These are phyloP conservation scores for Taenioides sp. DNA, from an alignment of 2,797 vertebrate species.

Conservation along the genomic window DNA sequence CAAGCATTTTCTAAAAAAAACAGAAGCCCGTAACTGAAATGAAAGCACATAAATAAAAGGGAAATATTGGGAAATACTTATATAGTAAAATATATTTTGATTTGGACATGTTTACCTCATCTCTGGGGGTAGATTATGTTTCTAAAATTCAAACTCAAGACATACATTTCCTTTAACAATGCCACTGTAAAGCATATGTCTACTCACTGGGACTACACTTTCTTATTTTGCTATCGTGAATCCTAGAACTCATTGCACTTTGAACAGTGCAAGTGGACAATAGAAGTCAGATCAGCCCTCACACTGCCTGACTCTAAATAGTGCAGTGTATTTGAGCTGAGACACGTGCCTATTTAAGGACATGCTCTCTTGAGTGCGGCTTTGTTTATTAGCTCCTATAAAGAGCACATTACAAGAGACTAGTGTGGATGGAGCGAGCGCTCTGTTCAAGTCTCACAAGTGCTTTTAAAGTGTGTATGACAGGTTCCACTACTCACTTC, in stretches of 20 bases:
- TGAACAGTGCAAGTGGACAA: not conserved
- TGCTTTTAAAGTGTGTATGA: not conserved
- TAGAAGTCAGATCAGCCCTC: not conserved
- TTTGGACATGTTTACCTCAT: no score
- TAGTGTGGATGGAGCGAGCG: not conserved
- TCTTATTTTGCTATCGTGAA: not conserved
- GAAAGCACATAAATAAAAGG: no score
- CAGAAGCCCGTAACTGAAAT: no score
- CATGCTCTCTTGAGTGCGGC: constrained; percentile 28
- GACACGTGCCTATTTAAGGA: constrained; percentile 57
- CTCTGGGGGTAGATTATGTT: no score
- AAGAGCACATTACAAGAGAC: not conserved
- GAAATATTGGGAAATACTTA: no score
- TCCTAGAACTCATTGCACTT: not conserved
- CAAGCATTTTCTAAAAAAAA: no score
- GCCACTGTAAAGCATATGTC: not conserved
- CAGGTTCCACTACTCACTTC: no score
- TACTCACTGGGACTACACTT: not conserved
- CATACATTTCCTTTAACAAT: not conserved
- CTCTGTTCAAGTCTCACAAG: not conserved
- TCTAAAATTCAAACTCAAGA: no score
- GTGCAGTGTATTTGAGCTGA: constrained; percentile 25
- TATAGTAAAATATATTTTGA: no score
- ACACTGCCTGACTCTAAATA: not conserved
- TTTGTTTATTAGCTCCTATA: constrained; percentile 34